phyloP scores from a whole-genome alignment of 2,888 invertebrate species.

The Stenodera caucasica region DNA sequence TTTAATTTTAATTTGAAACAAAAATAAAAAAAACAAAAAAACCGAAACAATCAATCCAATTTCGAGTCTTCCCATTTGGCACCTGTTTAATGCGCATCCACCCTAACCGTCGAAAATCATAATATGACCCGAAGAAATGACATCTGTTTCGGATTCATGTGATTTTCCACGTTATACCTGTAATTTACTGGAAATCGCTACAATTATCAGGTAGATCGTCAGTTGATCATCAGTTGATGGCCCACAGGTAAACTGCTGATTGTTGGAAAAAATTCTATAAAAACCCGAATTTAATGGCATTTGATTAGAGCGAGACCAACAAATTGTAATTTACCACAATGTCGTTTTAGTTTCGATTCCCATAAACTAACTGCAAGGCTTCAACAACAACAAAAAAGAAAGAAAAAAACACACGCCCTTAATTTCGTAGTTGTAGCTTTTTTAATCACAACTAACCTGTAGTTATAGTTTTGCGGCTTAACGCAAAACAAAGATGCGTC shows the following conservation, averaged over 20 bases:
- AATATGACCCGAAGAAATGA: neutral
- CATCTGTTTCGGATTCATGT: neutral
- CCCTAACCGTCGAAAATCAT: neutral
- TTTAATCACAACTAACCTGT: slow-evolving; percentile 34
- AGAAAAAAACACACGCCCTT: slow-evolving; percentile 19
- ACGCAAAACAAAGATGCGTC: slow-evolving; percentile 28
- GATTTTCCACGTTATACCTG: neutral
- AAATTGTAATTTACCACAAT: no score
- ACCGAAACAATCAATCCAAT: neutral
- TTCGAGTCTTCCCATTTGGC: neutral
- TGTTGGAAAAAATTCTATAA: neutral
- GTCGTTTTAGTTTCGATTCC: no score
- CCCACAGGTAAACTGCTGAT: no score
- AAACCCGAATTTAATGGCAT: slow-evolving; percentile 20
- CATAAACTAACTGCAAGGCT: no score
- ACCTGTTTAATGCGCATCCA: neutral
- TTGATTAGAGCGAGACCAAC: slow-evolving; percentile 19
- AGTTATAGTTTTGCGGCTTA: slow-evolving; percentile 35
- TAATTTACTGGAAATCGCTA: neutral
- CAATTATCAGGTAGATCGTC: slow-evolving; percentile 1
- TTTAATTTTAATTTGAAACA: no score
- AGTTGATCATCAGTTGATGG: no score
- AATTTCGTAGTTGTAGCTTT: slow-evolving; percentile 32
- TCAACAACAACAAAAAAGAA: no score
- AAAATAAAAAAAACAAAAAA: no score